phyloP scores from a whole-genome alignment of 2,113 vertebrate genomes.

The Cephalopholis sonnerati region DNA sequence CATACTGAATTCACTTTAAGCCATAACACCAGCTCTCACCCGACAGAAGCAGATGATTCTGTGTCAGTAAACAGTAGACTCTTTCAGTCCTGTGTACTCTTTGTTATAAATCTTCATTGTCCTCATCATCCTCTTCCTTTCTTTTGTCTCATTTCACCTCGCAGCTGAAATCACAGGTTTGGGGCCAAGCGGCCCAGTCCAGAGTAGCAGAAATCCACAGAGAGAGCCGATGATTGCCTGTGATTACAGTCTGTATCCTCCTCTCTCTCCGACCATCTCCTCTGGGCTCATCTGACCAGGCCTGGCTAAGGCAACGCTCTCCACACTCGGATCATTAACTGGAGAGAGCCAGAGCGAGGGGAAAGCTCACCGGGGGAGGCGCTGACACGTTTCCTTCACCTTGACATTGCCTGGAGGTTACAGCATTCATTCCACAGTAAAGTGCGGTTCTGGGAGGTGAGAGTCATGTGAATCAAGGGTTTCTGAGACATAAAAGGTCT shows the following conservation, averaged over 20 bases:
- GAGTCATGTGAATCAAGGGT: conserved; percentile 64
- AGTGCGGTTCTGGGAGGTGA: conserved; percentile 54
- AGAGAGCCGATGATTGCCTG: conserved; percentile 78
- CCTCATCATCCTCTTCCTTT: background rate
- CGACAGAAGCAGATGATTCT: background rate
- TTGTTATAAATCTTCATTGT: conserved; percentile 20
- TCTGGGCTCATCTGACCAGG: conserved; percentile 73
- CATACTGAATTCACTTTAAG: background rate
- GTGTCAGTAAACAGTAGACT: background rate
- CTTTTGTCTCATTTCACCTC: conserved; percentile 44
- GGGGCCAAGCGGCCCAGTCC: conserved; percentile 45
- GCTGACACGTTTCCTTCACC: conserved; percentile 77
- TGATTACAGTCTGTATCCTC: conserved; percentile 76
- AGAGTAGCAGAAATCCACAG: conserved; percentile 53
- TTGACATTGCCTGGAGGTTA: conserved; percentile 80
- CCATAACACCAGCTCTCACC: background rate
- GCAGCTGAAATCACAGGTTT: conserved; percentile 66
- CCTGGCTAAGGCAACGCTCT: conserved; percentile 59
- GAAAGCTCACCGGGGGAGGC: conserved; percentile 63
- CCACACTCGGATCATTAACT: conserved; percentile 70
- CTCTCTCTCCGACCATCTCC: conserved; percentile 54
- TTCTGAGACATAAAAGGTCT: conserved; percentile 62
- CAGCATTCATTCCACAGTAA: conserved; percentile 58
- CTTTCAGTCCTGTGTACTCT: conserved; percentile 3
- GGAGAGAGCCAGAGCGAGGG: conserved; percentile 58